Evolutionary conservation across 2,888 invertebrate genomes (phyloP).

Genomic region (Hirtodrosophila histrioides): DNA sequence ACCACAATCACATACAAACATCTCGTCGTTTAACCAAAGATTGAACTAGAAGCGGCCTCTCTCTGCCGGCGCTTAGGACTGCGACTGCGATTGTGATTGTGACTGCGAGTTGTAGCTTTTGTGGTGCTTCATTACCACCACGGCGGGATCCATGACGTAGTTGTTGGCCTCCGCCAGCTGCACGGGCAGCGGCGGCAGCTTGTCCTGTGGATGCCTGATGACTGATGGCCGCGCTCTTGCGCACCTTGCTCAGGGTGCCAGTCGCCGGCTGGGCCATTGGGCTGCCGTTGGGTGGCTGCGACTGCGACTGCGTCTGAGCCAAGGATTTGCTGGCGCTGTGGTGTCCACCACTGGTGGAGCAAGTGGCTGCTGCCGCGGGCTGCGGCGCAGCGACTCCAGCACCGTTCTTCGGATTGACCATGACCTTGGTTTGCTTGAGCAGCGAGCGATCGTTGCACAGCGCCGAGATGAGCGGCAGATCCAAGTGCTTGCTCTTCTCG

Average conservation of each 20-base stretch:
- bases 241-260: constrained; percentile 83
- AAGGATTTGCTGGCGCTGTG: constrained; percentile 49
- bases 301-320: constrained; percentile 5
- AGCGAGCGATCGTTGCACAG: constrained; percentile 96
- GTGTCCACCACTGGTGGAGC: constrained; percentile 15
- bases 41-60: constrained; percentile 14
- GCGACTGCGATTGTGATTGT: constrained; percentile 67
- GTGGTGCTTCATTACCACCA: constrained; percentile 82
- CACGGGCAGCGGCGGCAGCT: constrained; percentile 88
- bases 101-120: constrained; percentile 83
- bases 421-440: constrained; percentile 94
- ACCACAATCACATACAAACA: constrained; percentile 15
- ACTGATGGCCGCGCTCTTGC: constrained; percentile 86
- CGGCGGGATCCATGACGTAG: constrained; percentile 86
- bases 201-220: constrained; percentile 92
- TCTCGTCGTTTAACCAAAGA: constrained; percentile 27
- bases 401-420: constrained; percentile 90
- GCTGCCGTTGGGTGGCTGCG: too few species aligned
- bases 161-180: constrained; percentile 89
- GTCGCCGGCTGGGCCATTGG: constrained; percentile 19
- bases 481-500: constrained; percentile 94
- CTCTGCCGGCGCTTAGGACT: constrained; percentile 33
- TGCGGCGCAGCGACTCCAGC: constrained; percentile 53
- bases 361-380: constrained; percentile 13
- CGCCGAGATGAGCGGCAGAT: constrained; percentile 95